Evolutionary conservation across 1,140 invertebrate species (phyloP).

Genomic region (Galleria mellonella): DNA sequence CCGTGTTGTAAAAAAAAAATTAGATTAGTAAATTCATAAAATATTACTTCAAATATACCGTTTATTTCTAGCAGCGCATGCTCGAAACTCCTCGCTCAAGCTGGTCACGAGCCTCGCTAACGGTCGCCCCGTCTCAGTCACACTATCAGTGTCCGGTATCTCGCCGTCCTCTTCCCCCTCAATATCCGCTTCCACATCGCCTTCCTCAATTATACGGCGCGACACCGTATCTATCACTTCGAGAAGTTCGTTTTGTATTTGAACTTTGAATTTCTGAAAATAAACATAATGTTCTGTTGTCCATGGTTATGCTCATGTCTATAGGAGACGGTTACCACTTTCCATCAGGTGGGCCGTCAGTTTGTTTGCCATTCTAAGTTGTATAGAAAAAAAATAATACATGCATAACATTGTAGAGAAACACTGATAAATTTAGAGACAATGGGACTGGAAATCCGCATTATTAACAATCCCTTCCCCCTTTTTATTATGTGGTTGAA

Average conservation of each 20-base stretch:
- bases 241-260: slow-evolving; percentile 87
- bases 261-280: slow-evolving; percentile 82
- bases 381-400: too few relatives aligned
- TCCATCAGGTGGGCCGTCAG: too few relatives aligned
- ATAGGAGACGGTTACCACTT: too few relatives aligned
- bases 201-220: slow-evolving; percentile 80
- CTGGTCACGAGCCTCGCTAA: slow-evolving; percentile 40
- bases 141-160: slow-evolving; percentile 19
- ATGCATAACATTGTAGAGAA: too few relatives aligned
- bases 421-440: too few relatives aligned
- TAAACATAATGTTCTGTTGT: background rate
- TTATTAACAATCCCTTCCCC: too few relatives aligned
- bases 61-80: slow-evolving; percentile 42
- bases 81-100: slow-evolving; percentile 46
- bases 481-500: too few relatives aligned
- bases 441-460: too few relatives aligned
- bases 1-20: too few relatives aligned
- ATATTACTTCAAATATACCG: slow-evolving; percentile 19
- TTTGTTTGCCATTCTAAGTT: too few relatives aligned
- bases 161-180: slow-evolving; percentile 33
- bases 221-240: slow-evolving; percentile 86
- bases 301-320: too few relatives aligned
- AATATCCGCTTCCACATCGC: slow-evolving; percentile 41
- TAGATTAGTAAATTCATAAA: background rate
- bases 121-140: slow-evolving; percentile 32